A percentile compares a stretch with the other conserved stretches of the same genome.
phyloP scores from a whole-genome alignment of 2,113 vertebrate species.

The Strix aluco region DNA sequence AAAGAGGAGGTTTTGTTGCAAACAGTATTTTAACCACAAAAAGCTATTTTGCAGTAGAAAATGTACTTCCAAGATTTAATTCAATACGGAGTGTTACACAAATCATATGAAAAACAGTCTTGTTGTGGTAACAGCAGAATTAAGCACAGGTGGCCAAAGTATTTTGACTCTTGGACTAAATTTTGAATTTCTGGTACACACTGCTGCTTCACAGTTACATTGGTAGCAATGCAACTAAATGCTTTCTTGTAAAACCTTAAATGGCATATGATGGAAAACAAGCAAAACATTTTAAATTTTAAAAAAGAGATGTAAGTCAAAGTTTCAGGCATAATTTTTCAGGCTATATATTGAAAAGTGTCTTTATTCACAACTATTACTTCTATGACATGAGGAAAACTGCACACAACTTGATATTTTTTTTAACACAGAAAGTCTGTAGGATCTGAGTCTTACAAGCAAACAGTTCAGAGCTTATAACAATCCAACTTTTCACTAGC shows the following conservation, averaged over 20 bases:
- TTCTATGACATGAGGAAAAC: background rate
- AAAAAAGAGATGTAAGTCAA: background rate
- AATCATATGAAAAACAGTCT: slow-evolving; percentile 9
- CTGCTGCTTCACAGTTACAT: background rate
- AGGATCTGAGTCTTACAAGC: background rate
- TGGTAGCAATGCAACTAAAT: background rate
- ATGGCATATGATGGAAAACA: background rate
- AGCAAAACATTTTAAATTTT: background rate
- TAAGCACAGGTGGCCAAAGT: slow-evolving; percentile 37
- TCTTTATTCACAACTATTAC: background rate
- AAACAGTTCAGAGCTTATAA: background rate
- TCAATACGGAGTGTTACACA: background rate
- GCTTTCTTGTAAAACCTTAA: background rate
- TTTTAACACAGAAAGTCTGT: background rate
- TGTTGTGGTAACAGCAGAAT: slow-evolving; percentile 10
- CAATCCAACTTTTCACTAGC: background rate
- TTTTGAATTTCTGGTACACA: background rate
- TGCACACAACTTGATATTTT: background rate
- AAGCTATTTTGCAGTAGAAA: slow-evolving; percentile 23
- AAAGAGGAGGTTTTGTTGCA: slow-evolving; percentile 16
- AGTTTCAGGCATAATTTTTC: background rate
- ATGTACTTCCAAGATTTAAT: slow-evolving; percentile 51
- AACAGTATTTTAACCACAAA: slow-evolving; percentile 21
- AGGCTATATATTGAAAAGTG: background rate
- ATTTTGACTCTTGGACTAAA: background rate